Base-by-base conservation (phyloP, 2,888 invertebrate species). In the Parnassius glacialis region DNA sequence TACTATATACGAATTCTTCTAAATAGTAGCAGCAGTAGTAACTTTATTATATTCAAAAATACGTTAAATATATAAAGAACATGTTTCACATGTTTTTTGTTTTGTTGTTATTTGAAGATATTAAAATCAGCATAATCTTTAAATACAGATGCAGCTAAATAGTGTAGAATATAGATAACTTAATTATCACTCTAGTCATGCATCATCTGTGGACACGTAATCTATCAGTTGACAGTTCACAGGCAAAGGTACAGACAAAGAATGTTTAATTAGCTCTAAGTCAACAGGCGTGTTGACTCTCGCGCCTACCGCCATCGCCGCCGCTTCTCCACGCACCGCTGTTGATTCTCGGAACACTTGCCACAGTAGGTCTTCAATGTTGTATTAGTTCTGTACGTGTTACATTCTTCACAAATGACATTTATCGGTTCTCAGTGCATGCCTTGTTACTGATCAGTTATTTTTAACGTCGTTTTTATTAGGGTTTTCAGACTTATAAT, bases 211-310 rank as follows among this genome's bases (percentile, higher is more conserved):
- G 53, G 20, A 9, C 45, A 48, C 48, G 65, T 81, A 70, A 51
- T 84, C 83, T 81, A 67, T 78, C 73, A 72, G 76, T 73, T 68
- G 72, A 68, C 74, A 77, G 76, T 76, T 73, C 76, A 78, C 78
- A 74, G 73, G 69, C 73, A 71, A 67, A 67, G 69, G 63, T 61
- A 70, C 70, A 82, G 81, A 85, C 85, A 86, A 86, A 83, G 84
- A 79, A 75, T 85, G 84, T 87, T 83, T 85, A 83, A 85, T 85
- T 80, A 85, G 80, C 70, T 71, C 71, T 68, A 70, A 75, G 79
- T 79, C 75, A 68, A 72, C 66, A 74, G 50, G 48, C 44, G 63
- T 80, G 75, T 83, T 80, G 79, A 79, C 80, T 69, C 65, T 74
- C 70, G 73, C 77, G 75, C 80, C 81, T 78, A 76, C 81, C 76